Conservation (phyloP, 1,140 invertebrate species). For the Spodoptera litura region DNA sequence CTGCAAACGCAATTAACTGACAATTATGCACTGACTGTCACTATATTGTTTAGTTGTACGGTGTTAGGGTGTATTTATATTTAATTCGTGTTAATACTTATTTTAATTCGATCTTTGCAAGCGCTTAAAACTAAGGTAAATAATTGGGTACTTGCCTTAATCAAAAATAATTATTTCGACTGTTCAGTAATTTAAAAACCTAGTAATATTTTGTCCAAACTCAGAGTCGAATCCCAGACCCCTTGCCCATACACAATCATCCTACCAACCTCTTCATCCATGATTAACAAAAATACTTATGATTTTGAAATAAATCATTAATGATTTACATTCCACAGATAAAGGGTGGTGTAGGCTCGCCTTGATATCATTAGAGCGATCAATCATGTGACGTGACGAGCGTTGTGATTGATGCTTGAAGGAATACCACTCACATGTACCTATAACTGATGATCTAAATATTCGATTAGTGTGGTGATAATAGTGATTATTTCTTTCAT, state of each 20-base stretch:
- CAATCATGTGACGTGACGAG: slow-evolving; percentile 24
- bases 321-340: background rate
- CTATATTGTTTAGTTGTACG: background rate
- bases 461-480: background rate
- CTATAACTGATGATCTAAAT: background rate
- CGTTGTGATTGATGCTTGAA: background rate
- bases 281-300: background rate
- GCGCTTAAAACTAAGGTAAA: too few species aligned
- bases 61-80: background rate
- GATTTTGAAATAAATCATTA: too few species aligned
- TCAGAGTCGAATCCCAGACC: too few species aligned
- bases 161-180: too few species aligned
- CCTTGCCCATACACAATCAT: too few species aligned
- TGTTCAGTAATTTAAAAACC: too few species aligned
- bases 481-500: too few species aligned
- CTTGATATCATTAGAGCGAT: slow-evolving; percentile 40
- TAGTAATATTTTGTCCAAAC: too few species aligned
- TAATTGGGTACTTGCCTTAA: too few species aligned
- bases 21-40: background rate
- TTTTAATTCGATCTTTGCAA: too few species aligned
- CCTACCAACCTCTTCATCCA: too few species aligned
- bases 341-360: background rate
- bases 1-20: slow-evolving; percentile 16
- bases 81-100: background rate
- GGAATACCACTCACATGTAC: background rate